A percentile compares a stretch with the other conserved stretches of the same genome.
Conservation (phyloP, 2,113 vertebrate genomes). For the Protobothrops mucrosquamatus region DNA sequence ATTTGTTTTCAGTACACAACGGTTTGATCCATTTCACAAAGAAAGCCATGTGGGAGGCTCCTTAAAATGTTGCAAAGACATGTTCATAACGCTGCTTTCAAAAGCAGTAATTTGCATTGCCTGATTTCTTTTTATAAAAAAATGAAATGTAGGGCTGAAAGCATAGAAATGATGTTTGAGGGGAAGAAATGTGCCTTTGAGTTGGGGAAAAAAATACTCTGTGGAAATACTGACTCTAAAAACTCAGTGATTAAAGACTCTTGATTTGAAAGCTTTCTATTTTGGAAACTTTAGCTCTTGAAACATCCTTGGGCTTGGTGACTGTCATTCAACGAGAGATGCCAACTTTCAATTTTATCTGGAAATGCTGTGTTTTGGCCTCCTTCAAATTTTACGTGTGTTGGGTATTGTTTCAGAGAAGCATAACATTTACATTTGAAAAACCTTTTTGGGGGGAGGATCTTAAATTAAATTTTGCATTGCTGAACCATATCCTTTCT, state of each 20-base stretch:
- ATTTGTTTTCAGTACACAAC: background rate
- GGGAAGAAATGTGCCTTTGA: constrained; percentile 9
- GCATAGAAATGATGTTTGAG: background rate
- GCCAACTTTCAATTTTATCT: background rate
- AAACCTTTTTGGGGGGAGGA: background rate
- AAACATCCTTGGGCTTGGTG: constrained; percentile 27
- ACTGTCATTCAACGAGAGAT: background rate
- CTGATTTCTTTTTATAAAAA: background rate
- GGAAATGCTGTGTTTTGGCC: background rate
- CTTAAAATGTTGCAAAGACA: background rate
- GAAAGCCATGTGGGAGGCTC: background rate
- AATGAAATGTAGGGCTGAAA: background rate
- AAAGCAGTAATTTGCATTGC: background rate
- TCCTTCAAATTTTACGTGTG: background rate
- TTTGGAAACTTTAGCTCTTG: constrained; percentile 29
- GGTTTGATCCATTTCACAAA: background rate
- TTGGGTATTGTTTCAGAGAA: background rate
- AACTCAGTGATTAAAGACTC: constrained; percentile 38
- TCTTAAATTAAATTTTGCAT: background rate
- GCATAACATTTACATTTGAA: background rate
- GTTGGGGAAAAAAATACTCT: background rate
- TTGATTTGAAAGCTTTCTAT: constrained; percentile 30
- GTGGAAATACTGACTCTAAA: constrained; percentile 40
- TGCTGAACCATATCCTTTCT: background rate
- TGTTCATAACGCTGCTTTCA: background rate